Evolutionary conservation across 2,113 vertebrate genomes (phyloP).

Genomic region (Oxyura jamaicensis): DNA sequence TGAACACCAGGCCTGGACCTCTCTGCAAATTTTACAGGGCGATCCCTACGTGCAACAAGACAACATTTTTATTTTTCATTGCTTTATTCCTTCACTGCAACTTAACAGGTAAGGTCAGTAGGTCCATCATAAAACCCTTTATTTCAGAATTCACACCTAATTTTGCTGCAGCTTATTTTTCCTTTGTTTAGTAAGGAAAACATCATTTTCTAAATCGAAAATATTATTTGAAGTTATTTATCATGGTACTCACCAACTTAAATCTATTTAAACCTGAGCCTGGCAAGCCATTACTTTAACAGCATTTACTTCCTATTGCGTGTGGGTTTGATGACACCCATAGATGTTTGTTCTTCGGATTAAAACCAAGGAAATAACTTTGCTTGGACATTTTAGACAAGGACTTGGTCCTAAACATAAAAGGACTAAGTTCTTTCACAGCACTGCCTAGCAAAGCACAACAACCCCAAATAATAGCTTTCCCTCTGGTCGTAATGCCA

Average conservation of each 20-base stretch:
- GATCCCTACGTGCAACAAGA: constrained; percentile 80
- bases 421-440: not conserved
- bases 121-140: not conserved
- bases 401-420: not conserved
- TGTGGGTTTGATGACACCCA: not conserved
- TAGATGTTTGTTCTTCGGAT: not conserved
- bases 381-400: not conserved
- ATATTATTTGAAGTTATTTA: not conserved
- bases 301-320: not conserved
- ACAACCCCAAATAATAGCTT: not conserved
- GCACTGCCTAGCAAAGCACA: not conserved
- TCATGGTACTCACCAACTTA: not conserved
- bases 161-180: not conserved
- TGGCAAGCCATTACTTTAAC: not conserved
- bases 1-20: constrained; percentile 95
- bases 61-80: not conserved
- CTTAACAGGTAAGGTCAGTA: not conserved
- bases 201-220: not conserved
- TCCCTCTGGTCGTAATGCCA: fast-evolving
- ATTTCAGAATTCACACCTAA: not conserved
- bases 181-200: not conserved
- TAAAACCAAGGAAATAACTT: not conserved
- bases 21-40: constrained; percentile 94
- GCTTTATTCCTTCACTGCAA: not conserved
- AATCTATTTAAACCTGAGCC: not conserved